phyloP scores from a whole-genome alignment of 2,113 vertebrate species.

The Saimiri boliviensis region DNA sequence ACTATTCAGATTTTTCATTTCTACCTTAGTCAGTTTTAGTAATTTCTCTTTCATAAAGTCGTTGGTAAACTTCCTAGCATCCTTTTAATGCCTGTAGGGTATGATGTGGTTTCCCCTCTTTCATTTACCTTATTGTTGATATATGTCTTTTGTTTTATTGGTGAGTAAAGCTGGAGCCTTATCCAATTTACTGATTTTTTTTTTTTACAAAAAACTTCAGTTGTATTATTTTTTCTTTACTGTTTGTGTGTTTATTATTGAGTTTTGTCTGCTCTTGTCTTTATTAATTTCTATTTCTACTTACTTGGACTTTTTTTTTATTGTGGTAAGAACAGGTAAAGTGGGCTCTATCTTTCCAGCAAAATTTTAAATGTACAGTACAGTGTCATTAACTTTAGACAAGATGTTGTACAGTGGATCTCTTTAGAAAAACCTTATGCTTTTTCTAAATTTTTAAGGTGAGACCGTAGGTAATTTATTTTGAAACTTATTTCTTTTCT shows the following conservation, averaged over 20 bases:
- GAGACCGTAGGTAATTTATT: background rate
- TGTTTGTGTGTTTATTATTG: background rate
- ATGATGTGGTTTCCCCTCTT: background rate
- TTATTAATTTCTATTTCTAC: background rate
- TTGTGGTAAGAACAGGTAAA: background rate
- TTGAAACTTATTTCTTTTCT: background rate
- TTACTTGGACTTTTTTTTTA: background rate
- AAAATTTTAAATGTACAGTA: background rate
- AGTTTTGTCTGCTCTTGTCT: background rate
- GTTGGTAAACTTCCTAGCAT: background rate
- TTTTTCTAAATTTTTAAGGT: background rate
- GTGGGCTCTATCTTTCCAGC: background rate
- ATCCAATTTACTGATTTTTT: background rate
- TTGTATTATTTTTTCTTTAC: background rate
- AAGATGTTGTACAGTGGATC: background rate
- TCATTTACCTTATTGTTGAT: background rate
- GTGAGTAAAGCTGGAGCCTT: background rate
- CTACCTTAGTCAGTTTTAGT: background rate
- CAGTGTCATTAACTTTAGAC: background rate
- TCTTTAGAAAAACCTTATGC: background rate
- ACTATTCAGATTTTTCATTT: background rate
- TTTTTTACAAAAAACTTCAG: background rate
- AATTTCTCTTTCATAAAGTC: background rate
- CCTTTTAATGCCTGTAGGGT: background rate
- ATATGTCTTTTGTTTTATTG: background rate